Base-by-base conservation (phyloP, 2,797 vertebrate genomes). In the Hemitrygon akajei region DNA sequence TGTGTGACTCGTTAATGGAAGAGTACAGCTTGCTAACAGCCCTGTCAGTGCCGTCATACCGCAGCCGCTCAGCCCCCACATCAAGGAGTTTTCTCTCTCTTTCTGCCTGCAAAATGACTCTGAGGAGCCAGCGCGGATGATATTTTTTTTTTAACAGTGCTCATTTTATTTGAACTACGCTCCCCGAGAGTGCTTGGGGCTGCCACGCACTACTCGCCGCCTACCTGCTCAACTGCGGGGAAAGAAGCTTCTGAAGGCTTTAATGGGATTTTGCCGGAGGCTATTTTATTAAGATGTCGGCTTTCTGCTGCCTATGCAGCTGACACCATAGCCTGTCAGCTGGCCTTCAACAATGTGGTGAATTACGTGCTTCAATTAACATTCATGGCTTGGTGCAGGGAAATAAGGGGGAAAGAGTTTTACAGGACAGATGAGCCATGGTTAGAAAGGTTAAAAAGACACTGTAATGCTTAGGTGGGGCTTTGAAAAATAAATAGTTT, bases 201-300 rank as follows among this genome's bases (percentile, higher is more conserved):
- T 96, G 97, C 97, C 96, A 97, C 95, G 94, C 95, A 95, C 95
- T 94, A 95, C 96, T 96, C 95, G 93, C 95, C 95, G 97, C 96
- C 97, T 98, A 98, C 98, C 98, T 98, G 98, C 98, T 98, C 98
- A 98, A 98, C 98, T 98, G 98, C 98, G 98, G 97, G 97, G 98
- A 98, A 98, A 98, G 98, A 98, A 98, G 98, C 98, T 99, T 98
- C 98, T 98, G 98, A 99, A 98, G 98, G 98, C 98, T 99, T 99
- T 99, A 99, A 99, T 99, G 98, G 98, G 98, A 99, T 99, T 99
- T 99, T 96, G 98, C 98, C 98, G 69, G 97, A 97, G 98, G 98
- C 98, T 98, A 97, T 99, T 99, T 99, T 99, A 99, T 99, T 99
- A 99, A 99, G 98, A 99, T 98, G 98, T 99, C 97, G 98, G 98